Base-by-base conservation (phyloP, 2,797 vertebrate genomes). In the Rallus crepitans region DNA sequence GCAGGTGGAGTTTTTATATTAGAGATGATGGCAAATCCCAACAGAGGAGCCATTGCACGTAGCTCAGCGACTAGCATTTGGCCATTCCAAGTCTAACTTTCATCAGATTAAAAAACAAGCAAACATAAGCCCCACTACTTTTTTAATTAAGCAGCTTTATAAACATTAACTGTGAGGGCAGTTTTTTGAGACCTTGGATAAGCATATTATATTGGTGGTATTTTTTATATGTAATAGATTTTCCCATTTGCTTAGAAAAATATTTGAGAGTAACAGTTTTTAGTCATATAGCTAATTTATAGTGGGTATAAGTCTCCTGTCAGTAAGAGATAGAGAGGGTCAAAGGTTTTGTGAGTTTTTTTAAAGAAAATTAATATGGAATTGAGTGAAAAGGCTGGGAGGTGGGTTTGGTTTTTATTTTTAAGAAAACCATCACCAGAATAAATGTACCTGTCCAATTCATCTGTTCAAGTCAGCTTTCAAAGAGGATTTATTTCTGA, bases 401-500 rank as follows among this genome's bases (percentile, higher is more conserved):
- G 47, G 7, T 40, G 8, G 9, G 28, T 48, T 48, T 45, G 19
- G 42, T 45, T 47, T 21, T 20, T 8, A 13, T 0, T 85, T 84
- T 75, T 45, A 72, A 33, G 50, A 82, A 86, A 94, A 66, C 30
- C 30, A 39, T 89, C 70, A 66, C 28, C 27, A 73, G 60, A 70
- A 89, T 11, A 82, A 90, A 79, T 24, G 37, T 45, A 82, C 19
- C 42, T 3, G 1, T 59, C 65, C 65, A 64, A 69, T 73, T 90
- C 18, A 70, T 53, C 85, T 86, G 59, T 76, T 79, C 59, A 79
- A 83, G 68, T 42, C 2, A 0, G 12, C 80, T 93, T 95, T 94
- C 85, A 53, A 82, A 79, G 8, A 73, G 42, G 63, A 82, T 87
- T 90, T 82, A 83, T 90, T 90, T 82, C 73, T 86, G 66, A 66